Evolutionary conservation across 1,140 invertebrate species (phyloP).

Genomic region (Drosophila subpulchrella): DNA sequence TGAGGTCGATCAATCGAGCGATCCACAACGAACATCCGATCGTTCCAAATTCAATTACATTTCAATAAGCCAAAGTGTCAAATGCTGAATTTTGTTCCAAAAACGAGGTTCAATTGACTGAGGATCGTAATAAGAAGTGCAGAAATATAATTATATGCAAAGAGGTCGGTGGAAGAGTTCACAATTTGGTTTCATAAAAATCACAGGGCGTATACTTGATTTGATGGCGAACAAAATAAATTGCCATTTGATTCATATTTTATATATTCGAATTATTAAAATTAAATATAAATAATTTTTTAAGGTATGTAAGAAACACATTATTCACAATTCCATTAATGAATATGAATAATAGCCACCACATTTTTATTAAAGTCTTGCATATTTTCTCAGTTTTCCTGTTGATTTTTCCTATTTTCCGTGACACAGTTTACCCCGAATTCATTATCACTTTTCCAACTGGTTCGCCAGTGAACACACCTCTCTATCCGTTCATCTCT

Average conservation of each 20-base stretch:
- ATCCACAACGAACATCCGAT: conserved; percentile 18
- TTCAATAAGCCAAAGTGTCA: conserved; percentile 67
- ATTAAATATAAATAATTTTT: no score
- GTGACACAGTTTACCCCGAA: conserved; percentile 39
- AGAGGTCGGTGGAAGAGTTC: not conserved
- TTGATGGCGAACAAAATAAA: not conserved
- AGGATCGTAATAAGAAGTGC: conserved; percentile 9
- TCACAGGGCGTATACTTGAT: conserved; percentile 3
- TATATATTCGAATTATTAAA: no score
- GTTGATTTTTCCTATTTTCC: conserved; percentile 8
- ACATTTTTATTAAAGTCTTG: no score
- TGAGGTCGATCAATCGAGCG: conserved; percentile 9
- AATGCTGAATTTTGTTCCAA: conserved; percentile 40
- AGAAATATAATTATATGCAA: not conserved
- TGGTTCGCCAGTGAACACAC: conserved; percentile 18
- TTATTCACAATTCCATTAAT: no score
- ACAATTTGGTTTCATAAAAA: not conserved
- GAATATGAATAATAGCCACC: no score
- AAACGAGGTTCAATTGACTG: conserved; percentile 64
- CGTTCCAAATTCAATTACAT: conserved; percentile 67
- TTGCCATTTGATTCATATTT: no score
- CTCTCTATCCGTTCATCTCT: conserved; percentile 2
- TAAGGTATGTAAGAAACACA: no score
- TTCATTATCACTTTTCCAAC: conserved; percentile 48
- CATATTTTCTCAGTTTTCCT: conserved; percentile 9